Evolutionary conservation across 1,140 invertebrate species (phyloP).

Genomic region (Conopomorpha cramerella): DNA sequence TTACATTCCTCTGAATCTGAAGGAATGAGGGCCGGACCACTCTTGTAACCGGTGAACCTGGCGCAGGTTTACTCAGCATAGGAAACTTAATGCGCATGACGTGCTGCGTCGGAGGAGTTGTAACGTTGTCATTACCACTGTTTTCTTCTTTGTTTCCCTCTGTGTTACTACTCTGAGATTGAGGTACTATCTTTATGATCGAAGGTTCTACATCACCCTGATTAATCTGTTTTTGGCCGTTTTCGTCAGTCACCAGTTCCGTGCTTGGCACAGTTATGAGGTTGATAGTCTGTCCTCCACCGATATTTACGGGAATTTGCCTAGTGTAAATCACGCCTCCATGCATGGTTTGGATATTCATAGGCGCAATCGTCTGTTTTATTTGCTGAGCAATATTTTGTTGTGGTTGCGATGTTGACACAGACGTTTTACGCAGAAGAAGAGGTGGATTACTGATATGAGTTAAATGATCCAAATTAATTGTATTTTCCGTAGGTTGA

Average conservation of each 20-base stretch:
- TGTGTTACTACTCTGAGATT: constrained; percentile 21
- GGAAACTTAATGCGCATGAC: constrained; percentile 60
- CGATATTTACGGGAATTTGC: constrained; percentile 62
- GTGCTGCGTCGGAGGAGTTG: constrained; percentile 32
- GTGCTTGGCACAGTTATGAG: constrained; percentile 60
- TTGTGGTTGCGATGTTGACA: constrained; percentile 28
- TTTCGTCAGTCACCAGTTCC: constrained; percentile 43
- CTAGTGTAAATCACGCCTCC: constrained; percentile 66
- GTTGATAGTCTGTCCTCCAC: constrained; percentile 63
- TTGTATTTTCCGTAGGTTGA: constrained; percentile 21
- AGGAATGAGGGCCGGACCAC: constrained; percentile 63
- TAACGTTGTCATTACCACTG: constrained; percentile 22
- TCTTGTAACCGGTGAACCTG: constrained; percentile 51
- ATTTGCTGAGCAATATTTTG: constrained; percentile 45
- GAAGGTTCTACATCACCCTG: constrained; percentile 38
- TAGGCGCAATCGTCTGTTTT: constrained; percentile 47
- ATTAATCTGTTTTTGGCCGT: constrained; percentile 29
- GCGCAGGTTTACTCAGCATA: constrained; percentile 52
- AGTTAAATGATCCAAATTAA: constrained; percentile 41
- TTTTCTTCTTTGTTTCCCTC: constrained; percentile 33
- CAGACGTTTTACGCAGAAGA: constrained; percentile 35
- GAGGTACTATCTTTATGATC: constrained; percentile 52
- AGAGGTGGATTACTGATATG: constrained; percentile 47
- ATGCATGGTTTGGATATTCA: constrained; percentile 63
- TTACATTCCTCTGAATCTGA: constrained; percentile 64